Percentiles rank a stretch among this genome's conserved stretches.
Conservation (phyloP, 1,140 invertebrate genomes). For the Colletes latitarsis region DNA sequence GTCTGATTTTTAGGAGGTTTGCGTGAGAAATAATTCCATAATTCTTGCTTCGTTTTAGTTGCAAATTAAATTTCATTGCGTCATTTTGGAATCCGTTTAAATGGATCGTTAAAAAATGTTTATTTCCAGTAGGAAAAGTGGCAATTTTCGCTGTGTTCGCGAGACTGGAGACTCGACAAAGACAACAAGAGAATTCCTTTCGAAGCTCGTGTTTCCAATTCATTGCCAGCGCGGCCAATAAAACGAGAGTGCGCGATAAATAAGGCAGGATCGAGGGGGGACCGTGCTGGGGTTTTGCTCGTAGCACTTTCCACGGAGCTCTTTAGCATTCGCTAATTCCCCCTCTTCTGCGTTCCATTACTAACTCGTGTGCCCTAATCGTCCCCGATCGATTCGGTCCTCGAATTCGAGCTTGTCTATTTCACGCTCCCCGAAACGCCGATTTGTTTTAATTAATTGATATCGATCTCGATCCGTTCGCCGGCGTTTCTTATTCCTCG, state of each 20-base stretch:
- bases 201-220: constrained; percentile 10
- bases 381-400: constrained; percentile 25
- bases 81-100: no score
- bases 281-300: background rate
- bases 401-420: background rate
- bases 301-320: constrained; percentile 47
- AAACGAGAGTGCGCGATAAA: constrained; percentile 49
- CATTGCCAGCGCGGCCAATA: constrained; percentile 34
- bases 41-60: no score
- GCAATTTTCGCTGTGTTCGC: background rate
- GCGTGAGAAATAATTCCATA: no score
- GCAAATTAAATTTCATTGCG: no score
- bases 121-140: no score
- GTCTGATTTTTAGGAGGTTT: no score
- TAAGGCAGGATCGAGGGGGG: constrained; percentile 13
- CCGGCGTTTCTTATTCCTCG: background rate
- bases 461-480: background rate
- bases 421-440: no score
- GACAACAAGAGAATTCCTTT: constrained; percentile 40
- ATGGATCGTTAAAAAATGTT: no score
- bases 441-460: constrained; percentile 15
- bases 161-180: constrained; percentile 16
- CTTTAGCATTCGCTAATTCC: constrained; percentile 66
- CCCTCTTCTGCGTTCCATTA: constrained; percentile 40
- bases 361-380: constrained; percentile 52